Conservation (phyloP, 2,797 vertebrate species). For the Hoplostethus mediterraneus region DNA sequence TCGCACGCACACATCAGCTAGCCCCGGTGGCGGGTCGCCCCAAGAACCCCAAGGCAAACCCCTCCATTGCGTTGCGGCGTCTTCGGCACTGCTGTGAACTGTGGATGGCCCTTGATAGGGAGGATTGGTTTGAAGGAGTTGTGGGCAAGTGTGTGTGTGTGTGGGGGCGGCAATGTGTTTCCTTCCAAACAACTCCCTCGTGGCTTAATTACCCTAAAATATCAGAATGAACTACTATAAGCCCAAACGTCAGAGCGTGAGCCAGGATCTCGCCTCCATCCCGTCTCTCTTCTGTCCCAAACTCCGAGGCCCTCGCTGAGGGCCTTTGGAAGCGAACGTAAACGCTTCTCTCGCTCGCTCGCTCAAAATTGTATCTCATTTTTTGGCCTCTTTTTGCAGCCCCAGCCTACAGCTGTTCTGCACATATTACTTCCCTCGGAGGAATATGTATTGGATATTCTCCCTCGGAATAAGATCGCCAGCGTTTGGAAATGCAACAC, state of each 20-base stretch:
- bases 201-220: slow-evolving; percentile 54
- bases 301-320: slow-evolving; percentile 4
- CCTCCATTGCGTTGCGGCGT: neutral
- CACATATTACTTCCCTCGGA: neutral
- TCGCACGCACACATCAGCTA: slow-evolving; percentile 20
- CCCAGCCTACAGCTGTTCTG: neutral
- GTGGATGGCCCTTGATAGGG: slow-evolving; percentile 1
- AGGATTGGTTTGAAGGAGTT: slow-evolving; percentile 13
- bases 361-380: neutral
- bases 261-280: slow-evolving; percentile 17
- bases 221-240: slow-evolving; percentile 32
- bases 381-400: neutral
- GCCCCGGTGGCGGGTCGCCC: slow-evolving; percentile 12
- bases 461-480: too few relatives aligned
- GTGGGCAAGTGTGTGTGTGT: slow-evolving; percentile 13
- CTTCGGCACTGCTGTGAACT: slow-evolving; percentile 4
- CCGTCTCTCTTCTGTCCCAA: slow-evolving; percentile 23
- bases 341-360: neutral
- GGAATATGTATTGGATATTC: neutral
- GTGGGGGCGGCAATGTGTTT: slow-evolving; percentile 1
- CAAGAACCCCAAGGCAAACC: neutral
- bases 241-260: slow-evolving; percentile 27
- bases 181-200: slow-evolving; percentile 37
- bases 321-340: slow-evolving; percentile 17
- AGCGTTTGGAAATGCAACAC: too few relatives aligned